These are phyloP conservation scores for Sitophilus oryzae DNA, from an alignment of 1,140 invertebrate genomes.

Conservation along the genomic window DNA sequence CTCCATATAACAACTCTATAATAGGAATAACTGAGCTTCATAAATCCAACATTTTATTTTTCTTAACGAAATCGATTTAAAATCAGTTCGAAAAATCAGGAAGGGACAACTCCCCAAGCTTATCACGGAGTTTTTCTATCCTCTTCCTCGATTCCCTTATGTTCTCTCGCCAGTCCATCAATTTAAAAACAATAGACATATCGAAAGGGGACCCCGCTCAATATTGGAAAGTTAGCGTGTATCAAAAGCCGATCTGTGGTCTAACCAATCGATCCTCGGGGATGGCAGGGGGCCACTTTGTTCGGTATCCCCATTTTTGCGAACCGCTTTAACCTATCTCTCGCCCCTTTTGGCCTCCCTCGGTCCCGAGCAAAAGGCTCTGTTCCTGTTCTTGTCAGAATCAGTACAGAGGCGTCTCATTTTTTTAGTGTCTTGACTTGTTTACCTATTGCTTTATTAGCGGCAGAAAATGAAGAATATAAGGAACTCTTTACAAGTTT, in stretches of 20 bases:
- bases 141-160: too few species aligned
- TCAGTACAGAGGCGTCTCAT: not conserved
- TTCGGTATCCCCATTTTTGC: constrained; percentile 6
- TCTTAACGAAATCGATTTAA: too few species aligned
- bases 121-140: not conserved
- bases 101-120: too few species aligned
- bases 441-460: too few species aligned
- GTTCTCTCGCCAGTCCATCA: constrained; percentile 11
- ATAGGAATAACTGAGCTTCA: too few species aligned
- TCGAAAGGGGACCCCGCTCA: constrained; percentile 2
- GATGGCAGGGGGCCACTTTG: constrained; percentile 8
- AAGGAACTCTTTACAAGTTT: too few species aligned
- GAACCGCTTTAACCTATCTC: not conserved
- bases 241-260: constrained; percentile 15
- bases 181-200: constrained; percentile 23
- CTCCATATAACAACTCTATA: too few species aligned
- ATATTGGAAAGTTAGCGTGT: constrained; percentile 19
- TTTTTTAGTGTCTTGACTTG: too few species aligned
- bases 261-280: constrained; percentile 17
- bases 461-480: too few species aligned
- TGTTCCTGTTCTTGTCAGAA: not conserved
- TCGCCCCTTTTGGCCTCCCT: not conserved
- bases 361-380: not conserved
- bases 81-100: too few species aligned
- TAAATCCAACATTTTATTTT: too few species aligned